Evolutionary conservation across 2,113 vertebrate species (phyloP), one percentile per base, ranked within the genome.

Genomic region (Phrynosoma blainvillii): DNA sequence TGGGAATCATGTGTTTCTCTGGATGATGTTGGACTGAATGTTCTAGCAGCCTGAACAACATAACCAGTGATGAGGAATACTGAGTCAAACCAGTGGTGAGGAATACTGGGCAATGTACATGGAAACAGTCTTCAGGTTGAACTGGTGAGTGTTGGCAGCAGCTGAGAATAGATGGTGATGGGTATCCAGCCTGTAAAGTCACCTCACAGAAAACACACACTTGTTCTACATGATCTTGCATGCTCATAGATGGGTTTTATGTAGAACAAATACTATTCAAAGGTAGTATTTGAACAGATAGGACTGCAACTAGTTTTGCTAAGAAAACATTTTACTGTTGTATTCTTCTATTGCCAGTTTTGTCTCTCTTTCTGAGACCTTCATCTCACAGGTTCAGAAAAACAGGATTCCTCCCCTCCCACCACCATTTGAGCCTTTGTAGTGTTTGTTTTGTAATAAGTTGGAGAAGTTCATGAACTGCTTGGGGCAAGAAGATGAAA

Each of bases 281-380:
- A 59, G 10, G 56, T 16, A 3, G 10, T 12, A 62, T 32, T 32
- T 32, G 32, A 12, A 23, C 23, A 83, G 65, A 30, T 83, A 27
- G 27, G 27, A 20, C 40, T 42, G 36, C 23, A 70, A 30, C 18
- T 5, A 70, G 40, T 83, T 62, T 36, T 7, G 52, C 78, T n/a
- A 59, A 62, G 16, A 47, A 62, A 80, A 78, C 36, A 76, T 10
- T 21, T 27, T 56, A 21, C 77, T 27, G 30, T 21, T 21, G 40
- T 79, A 68, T 52, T 30, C 40, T 40, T 3, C 27, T 32, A 4
- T 32, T 84, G 86, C 90, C 56, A 84, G 27, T 91, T 74, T 76
- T 82, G 12, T 82, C 42, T 47, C 21, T 8, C 20, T 3, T n/a
- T 32, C 79, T 90, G 80, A 47, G 91, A 79, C 11, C 0, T 42